Evolutionary conservation across 2,888 invertebrate genomes (phyloP).

Genomic region (Agriopis leucophaearia): DNA sequence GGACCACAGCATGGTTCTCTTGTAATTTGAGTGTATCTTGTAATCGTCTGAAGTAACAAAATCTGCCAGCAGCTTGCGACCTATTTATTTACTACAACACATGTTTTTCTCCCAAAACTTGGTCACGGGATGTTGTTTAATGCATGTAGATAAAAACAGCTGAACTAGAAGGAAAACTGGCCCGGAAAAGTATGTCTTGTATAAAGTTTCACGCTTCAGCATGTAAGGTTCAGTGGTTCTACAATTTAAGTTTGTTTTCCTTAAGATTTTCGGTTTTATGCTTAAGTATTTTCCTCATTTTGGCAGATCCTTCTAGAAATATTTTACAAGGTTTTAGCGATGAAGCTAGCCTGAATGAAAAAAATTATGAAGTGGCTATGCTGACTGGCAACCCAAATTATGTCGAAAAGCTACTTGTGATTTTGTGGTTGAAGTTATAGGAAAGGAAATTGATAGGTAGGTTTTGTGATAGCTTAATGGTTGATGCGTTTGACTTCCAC

Average conservation of each 20-base stretch:
- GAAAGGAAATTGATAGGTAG: no score
- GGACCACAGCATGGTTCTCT: no score
- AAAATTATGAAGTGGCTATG: no score
- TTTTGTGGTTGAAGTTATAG: no score
- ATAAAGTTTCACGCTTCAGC: constrained; percentile 5
- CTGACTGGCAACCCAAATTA: no score
- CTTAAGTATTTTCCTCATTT: constrained; percentile 6
- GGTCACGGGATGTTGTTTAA: constrained; percentile 26
- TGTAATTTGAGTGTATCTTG: no score
- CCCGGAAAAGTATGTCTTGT: constrained; percentile 9
- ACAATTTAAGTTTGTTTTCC: constrained; percentile 20
- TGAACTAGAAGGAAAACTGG: constrained; percentile 9
- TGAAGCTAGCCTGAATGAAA: no score
- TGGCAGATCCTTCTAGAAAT: not conserved
- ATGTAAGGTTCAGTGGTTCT: constrained; percentile 11
- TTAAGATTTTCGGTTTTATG: not conserved
- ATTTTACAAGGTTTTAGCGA: not conserved
- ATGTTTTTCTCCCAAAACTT: constrained; percentile 27
- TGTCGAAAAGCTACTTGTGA: no score
- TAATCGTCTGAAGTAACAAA: not conserved
- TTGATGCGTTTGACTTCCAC: no score
- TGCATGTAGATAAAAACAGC: constrained; percentile 28
- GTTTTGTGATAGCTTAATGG: no score
- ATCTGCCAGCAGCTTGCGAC: not conserved
- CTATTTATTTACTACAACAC: constrained; percentile 21